Evolutionary conservation across 2,888 invertebrate genomes (phyloP).

Genomic region (Ophonus ardosiacus): DNA sequence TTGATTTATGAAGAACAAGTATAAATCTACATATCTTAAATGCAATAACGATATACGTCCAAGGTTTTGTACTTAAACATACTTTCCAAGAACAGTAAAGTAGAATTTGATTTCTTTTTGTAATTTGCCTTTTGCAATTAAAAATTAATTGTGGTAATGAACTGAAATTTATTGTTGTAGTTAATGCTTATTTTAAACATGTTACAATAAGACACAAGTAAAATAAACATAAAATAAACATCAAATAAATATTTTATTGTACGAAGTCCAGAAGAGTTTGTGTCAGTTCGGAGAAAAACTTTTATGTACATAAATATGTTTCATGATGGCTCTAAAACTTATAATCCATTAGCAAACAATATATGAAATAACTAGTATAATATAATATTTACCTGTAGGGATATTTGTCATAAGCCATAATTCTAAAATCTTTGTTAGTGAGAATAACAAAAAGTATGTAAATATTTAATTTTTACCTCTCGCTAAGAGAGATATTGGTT

Average conservation of each 20-base stretch:
- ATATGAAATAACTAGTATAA: too few species aligned
- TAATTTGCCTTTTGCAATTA: slow-evolving; percentile 11
- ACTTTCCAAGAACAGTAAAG: background rate
- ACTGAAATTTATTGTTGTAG: background rate
- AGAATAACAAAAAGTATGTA: too few species aligned
- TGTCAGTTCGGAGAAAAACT: background rate
- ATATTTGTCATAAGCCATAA: too few species aligned
- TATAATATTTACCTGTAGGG: too few species aligned
- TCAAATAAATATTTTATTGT: background rate
- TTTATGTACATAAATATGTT: too few species aligned
- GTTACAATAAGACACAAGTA: background rate
- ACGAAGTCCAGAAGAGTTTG: background rate
- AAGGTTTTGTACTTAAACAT: too few species aligned
- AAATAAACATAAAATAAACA: background rate
- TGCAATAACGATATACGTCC: too few species aligned
- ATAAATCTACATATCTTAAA: background rate
- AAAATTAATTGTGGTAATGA: slow-evolving; percentile 5
- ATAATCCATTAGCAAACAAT: too few species aligned
- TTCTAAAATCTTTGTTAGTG: too few species aligned
- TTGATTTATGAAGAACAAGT: background rate
- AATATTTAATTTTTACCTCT: too few species aligned
- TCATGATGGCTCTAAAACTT: too few species aligned
- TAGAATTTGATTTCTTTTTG: background rate
- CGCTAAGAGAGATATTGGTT: too few species aligned
- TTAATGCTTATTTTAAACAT: background rate